Evolutionary conservation across 2,888 invertebrate species (phyloP).

Genomic region (Ophion slaviceki): DNA sequence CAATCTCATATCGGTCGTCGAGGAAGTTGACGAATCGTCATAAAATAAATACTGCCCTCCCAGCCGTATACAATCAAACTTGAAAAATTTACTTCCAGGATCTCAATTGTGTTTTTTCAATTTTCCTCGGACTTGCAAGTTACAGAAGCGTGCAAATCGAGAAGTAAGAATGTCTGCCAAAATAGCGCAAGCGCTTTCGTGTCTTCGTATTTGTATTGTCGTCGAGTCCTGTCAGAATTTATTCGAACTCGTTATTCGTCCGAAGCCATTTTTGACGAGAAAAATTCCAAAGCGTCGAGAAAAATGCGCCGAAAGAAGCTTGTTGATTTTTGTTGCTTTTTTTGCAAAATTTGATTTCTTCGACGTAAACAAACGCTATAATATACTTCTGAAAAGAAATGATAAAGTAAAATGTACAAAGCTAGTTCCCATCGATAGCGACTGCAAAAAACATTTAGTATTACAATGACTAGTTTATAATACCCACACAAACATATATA

Average conservation of each 20-base stretch:
- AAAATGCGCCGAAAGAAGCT: neutral
- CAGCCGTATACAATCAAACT: neutral
- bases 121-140: neutral
- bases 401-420: constrained; percentile 42
- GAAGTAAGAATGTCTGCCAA: neutral
- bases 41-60: constrained; percentile 10
- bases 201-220: neutral
- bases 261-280: no score
- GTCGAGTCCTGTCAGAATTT: neutral
- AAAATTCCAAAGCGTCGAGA: neutral
- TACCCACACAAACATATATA: constrained; percentile 14
- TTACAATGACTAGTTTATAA: constrained; percentile 50
- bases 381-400: constrained; percentile 5
- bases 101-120: neutral
- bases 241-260: no score
- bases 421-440: constrained; percentile 53
- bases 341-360: constrained; percentile 2
- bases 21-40: constrained; percentile 76
- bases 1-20: constrained; percentile 91
- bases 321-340: constrained; percentile 3
- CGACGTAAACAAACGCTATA: neutral
- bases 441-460: constrained; percentile 62
- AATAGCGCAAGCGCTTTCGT: neutral
- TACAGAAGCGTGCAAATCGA: neutral
- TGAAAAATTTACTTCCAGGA: neutral